These are phyloP conservation scores for Grammomys surdaster DNA, from an alignment of 2,113 vertebrate genomes.

Conservation along the genomic window DNA sequence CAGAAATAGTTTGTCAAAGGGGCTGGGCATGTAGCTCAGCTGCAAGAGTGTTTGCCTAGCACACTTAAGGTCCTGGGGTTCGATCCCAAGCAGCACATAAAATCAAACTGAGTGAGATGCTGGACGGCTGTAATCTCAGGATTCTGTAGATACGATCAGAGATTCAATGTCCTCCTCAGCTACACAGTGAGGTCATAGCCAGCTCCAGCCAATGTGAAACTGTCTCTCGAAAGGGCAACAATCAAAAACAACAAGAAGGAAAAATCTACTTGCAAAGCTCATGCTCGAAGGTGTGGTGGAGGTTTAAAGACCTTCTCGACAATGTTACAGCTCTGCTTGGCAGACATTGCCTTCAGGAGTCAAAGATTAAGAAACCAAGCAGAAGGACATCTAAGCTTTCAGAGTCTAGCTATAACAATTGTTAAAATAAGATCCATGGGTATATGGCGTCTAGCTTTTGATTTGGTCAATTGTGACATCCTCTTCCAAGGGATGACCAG, in stretches of 20 bases:
- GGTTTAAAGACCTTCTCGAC: neutral
- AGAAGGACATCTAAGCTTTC: neutral
- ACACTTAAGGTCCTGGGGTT: neutral
- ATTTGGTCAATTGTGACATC: neutral
- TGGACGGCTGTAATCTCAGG: neutral
- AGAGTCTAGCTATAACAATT: neutral
- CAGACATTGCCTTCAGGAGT: neutral
- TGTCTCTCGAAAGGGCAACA: neutral
- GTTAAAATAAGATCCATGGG: neutral
- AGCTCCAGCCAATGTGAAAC: neutral
- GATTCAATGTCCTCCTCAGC: neutral
- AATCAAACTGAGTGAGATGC: neutral
- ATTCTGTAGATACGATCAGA: neutral
- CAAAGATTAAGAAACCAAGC: neutral
- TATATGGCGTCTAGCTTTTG: neutral
- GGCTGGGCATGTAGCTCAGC: neutral
- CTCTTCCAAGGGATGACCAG: neutral
- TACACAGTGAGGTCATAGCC: neutral
- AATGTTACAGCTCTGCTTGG: neutral
- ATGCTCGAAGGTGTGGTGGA: neutral
- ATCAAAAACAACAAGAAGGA: neutral
- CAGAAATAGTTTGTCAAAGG: conserved; percentile 15
- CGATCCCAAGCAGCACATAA: neutral
- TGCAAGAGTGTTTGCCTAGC: neutral
- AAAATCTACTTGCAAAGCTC: neutral